Evolutionary conservation across 2,113 vertebrate species (phyloP).

Genomic region (Grallaria varia): DNA sequence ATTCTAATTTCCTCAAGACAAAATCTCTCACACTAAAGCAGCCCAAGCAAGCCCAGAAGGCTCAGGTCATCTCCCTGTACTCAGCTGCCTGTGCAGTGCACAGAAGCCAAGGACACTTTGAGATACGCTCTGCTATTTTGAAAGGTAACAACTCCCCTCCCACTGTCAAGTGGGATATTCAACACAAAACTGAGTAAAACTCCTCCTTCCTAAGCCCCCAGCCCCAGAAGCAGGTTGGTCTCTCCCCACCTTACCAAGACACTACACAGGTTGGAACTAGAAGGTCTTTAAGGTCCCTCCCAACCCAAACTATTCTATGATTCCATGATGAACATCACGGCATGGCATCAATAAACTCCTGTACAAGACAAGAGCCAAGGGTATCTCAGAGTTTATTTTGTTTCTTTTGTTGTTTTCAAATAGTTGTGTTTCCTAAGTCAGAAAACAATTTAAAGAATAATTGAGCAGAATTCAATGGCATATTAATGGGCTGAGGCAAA

Average conservation of each 20-base stretch:
- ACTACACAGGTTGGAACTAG: not conserved
- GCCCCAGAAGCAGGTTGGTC: not conserved
- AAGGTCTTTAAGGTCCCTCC: not conserved
- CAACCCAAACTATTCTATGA: not conserved
- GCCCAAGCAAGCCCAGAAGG: not conserved
- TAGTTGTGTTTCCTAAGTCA: not conserved
- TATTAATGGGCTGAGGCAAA: not conserved
- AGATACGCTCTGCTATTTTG: not conserved
- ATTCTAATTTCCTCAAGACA: not conserved
- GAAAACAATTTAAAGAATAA: not conserved
- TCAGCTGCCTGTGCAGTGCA: not conserved
- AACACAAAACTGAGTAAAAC: not conserved
- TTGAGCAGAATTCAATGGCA: not conserved
- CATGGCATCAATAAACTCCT: not conserved
- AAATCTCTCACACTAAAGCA: not conserved
- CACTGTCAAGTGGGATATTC: not conserved
- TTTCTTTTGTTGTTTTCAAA: not conserved
- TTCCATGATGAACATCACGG: not conserved
- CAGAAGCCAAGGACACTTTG: accelerated
- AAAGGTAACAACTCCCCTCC: not conserved
- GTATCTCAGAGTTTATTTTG: not conserved
- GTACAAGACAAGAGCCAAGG: not conserved
- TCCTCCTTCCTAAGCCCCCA: not conserved
- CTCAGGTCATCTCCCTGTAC: not conserved
- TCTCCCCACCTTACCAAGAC: not conserved